Conservation (phyloP, 2,113 vertebrate genomes). For the Pteropus alecto region DNA sequence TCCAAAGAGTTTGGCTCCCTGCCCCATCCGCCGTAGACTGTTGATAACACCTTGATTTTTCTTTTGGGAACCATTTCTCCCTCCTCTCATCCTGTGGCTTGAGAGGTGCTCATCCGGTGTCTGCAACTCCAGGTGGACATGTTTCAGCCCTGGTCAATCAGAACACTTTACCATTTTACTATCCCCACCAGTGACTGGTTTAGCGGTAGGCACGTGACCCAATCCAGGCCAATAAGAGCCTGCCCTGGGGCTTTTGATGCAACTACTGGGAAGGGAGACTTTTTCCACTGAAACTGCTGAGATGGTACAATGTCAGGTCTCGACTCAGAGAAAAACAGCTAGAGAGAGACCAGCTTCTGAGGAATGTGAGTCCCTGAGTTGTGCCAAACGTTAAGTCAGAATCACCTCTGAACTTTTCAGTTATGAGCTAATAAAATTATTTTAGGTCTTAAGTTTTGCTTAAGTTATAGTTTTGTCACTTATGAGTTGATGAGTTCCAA, state of each 20-base stretch:
- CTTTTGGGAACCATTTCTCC: neutral
- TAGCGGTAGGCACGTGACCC: neutral
- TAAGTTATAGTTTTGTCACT: neutral
- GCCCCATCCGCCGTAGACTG: neutral
- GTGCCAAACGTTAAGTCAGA: neutral
- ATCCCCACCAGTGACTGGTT: neutral
- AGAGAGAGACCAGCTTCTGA: neutral
- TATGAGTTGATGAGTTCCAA: neutral
- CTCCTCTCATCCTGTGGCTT: neutral
- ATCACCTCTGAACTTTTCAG: neutral
- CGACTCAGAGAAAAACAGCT: neutral
- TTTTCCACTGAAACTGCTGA: neutral
- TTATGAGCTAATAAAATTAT: neutral
- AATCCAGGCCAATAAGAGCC: neutral
- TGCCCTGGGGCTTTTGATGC: neutral
- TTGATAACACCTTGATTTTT: neutral
- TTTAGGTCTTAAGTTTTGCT: neutral
- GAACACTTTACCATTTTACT: neutral
- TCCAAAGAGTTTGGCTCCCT: neutral
- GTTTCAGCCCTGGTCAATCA: neutral
- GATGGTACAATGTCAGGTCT: neutral
- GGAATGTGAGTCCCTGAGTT: neutral
- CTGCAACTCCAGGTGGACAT: neutral
- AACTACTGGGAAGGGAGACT: neutral
- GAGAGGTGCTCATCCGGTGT: neutral